Evolutionary conservation across 2,888 invertebrate species (phyloP).

Genomic region (Pseudococcus viburni): DNA sequence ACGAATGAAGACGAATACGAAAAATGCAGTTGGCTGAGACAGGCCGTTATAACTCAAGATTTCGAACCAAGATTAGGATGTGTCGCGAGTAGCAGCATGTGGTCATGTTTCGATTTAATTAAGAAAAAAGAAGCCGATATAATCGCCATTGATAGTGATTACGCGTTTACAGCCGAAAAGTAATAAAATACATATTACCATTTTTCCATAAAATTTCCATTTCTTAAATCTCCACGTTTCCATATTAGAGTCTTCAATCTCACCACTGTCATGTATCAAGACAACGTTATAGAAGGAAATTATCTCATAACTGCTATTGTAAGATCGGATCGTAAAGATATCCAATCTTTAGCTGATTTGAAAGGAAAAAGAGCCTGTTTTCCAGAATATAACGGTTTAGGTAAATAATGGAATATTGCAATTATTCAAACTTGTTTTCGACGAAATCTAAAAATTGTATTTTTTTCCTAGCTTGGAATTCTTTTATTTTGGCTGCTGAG

Average conservation of each 20-base stretch:
- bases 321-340: conserved; percentile 72
- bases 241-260: conserved; percentile 73
- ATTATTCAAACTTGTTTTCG: background rate
- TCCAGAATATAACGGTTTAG: conserved; percentile 79
- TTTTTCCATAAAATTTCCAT: no score
- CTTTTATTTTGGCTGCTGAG: background rate
- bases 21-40: conserved; percentile 77
- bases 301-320: conserved; percentile 76
- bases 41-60: conserved; percentile 75
- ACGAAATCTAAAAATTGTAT: conserved; percentile 70
- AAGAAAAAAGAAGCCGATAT: conserved; percentile 75
- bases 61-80: conserved; percentile 77
- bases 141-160: conserved; percentile 77
- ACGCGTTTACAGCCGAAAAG: conserved; percentile 78
- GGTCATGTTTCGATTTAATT: conserved; percentile 76
- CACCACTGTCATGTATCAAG: conserved; percentile 75
- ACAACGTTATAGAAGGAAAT: conserved; percentile 73
- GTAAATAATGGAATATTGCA: conserved; percentile 73
- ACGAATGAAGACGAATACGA: conserved; percentile 73
- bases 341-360: conserved; percentile 73
- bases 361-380: conserved; percentile 77
- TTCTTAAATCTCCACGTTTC: background rate
- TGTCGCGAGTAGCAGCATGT: conserved; percentile 72
- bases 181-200: conserved; percentile 71
- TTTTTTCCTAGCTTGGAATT: conserved; percentile 54